phyloP scores from a whole-genome alignment of 2,797 vertebrate species.

The Trematomus bernacchii region DNA sequence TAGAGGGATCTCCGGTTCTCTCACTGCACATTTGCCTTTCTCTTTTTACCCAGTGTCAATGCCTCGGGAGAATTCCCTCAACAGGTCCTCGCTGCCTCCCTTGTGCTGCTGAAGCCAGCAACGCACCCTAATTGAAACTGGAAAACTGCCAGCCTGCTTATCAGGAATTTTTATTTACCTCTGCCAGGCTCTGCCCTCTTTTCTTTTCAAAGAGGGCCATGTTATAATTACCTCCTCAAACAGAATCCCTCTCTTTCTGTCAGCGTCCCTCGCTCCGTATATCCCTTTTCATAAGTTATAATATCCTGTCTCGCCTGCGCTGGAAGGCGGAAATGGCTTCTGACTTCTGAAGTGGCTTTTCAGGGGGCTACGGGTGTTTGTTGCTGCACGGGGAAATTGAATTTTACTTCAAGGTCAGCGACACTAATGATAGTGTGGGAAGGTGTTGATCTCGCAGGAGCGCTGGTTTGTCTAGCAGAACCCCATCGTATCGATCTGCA shows the following conservation, averaged over 20 bases:
- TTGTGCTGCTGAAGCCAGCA: constrained; percentile 42
- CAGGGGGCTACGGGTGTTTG: constrained; percentile 51
- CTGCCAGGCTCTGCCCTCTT: constrained; percentile 51
- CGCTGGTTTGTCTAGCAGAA: constrained; percentile 70
- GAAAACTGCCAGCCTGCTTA: constrained; percentile 64
- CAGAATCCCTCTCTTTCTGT: constrained; percentile 70
- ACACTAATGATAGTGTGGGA: constrained; percentile 82
- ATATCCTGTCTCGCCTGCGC: constrained; percentile 75
- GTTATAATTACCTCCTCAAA: constrained; percentile 84
- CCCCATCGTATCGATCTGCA: constrained; percentile 72
- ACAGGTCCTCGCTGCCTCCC: constrained; percentile 47
- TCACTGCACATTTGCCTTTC: constrained; percentile 74
- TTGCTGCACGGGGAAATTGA: constrained; percentile 83
- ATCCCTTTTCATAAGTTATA: constrained; percentile 77
- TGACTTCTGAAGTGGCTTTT: constrained; percentile 76
- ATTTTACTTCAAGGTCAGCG: constrained; percentile 87
- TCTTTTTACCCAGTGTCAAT: constrained; percentile 68
- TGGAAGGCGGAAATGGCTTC: constrained; percentile 78
- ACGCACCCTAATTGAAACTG: constrained; percentile 69
- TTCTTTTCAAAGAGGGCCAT: constrained; percentile 69
- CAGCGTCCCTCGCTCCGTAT: constrained; percentile 55
- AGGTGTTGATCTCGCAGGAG: constrained; percentile 75
- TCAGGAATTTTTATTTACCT: constrained; percentile 75
- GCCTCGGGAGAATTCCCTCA: constrained; percentile 56
- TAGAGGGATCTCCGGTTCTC: constrained; percentile 70